Evolutionary conservation across 2,113 vertebrate genomes (phyloP).

Genomic region (Laticauda laticaudata): DNA sequence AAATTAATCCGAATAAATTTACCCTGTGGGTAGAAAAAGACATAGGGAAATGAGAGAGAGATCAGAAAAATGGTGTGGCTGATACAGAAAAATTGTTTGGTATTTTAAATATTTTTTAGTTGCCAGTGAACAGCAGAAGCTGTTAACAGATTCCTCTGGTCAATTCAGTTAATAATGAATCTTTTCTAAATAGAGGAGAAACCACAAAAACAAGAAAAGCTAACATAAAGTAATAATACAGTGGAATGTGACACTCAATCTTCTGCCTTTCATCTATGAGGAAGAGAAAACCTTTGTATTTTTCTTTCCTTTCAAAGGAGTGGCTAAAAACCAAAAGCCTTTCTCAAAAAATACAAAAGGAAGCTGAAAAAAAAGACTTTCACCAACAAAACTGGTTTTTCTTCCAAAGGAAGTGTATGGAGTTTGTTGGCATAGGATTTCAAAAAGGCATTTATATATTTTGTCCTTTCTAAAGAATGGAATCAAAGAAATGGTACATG

Average conservation of each 20-base stretch:
- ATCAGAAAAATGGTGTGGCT: neutral
- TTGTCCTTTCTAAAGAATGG: neutral
- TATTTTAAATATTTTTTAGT: neutral
- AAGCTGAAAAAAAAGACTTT: neutral
- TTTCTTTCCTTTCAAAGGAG: neutral
- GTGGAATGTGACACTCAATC: neutral
- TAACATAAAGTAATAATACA: neutral
- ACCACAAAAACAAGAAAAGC: neutral
- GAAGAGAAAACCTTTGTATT: neutral
- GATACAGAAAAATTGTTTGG: neutral
- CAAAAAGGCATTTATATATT: neutral
- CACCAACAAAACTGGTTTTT: constrained; percentile 6
- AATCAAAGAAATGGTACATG: neutral
- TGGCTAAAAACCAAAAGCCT: neutral
- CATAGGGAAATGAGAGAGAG: neutral
- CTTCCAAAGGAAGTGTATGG: neutral
- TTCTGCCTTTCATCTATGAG: neutral
- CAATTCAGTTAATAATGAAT: neutral
- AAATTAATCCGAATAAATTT: constrained; percentile 94
- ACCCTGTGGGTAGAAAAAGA: constrained; percentile 67
- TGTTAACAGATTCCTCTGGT: neutral
- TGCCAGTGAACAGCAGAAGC: neutral
- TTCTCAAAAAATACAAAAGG: neutral
- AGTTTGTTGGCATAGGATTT: neutral
- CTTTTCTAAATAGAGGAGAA: neutral